Conservation (phyloP, 2,888 invertebrate species). For the Elegia similella region DNA sequence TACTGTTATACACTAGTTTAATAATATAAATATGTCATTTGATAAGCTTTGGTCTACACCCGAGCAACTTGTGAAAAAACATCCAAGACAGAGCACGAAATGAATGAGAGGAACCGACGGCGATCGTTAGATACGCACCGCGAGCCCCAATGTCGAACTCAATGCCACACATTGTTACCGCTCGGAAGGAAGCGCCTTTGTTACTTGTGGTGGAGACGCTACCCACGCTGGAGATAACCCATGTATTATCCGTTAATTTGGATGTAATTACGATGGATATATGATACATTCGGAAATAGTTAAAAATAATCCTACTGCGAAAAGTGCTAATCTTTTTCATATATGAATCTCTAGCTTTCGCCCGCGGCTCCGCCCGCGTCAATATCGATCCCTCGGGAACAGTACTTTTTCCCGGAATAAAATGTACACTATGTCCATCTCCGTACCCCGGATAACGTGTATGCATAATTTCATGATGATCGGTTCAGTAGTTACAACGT, state of each 20-base stretch:
- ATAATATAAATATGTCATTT: neutral
- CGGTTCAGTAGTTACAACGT: no score
- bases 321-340: no score
- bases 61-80: neutral
- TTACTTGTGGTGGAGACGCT: conserved; percentile 49
- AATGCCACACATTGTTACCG: conserved; percentile 75
- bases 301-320: neutral
- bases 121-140: conserved; percentile 69
- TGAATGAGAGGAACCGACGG: conserved; percentile 75
- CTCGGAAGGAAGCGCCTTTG: conserved; percentile 76
- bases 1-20: neutral
- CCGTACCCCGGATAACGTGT: no score
- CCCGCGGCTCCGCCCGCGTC: no score
- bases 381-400: no score
- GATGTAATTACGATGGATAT: conserved; percentile 4
- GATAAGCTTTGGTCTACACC: neutral
- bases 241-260: conserved; percentile 5
- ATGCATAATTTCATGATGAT: no score
- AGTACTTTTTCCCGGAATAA: no score
- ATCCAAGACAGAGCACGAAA: conserved; percentile 40
- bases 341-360: no score
- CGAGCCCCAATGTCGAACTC: conserved; percentile 72
- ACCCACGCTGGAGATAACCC: conserved; percentile 30
- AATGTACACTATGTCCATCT: no score
- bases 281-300: neutral